Base-by-base conservation (phyloP, 2,113 vertebrate species). In the Myiagra hebetior region DNA sequence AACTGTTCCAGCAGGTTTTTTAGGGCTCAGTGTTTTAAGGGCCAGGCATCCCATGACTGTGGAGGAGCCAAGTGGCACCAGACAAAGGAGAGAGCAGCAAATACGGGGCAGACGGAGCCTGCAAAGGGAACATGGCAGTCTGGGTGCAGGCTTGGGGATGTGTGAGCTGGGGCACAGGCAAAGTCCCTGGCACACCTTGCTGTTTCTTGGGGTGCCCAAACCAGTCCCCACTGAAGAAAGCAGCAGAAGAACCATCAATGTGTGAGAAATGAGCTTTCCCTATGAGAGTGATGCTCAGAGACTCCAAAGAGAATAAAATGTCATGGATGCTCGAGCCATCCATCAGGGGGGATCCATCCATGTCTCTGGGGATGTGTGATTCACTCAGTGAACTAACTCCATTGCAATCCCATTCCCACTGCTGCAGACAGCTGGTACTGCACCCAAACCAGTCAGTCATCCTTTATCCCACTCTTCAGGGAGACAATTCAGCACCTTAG, bases 51-150 rank as follows among this genome's bases (percentile, higher is more conserved):
- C 26, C 37, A 15, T 10, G 8, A 20, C 13, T 31, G 13, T 35
- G 62, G 44, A 63, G 73, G 19, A 28, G 12, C 5, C 42, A 49
- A 65, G 22, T 2, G 57, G 56, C 8, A 13, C 30, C 26, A 52
- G 49, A 35, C 1, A 4, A 37, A 73, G 68, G 17, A 41, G 35
- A 70, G 50, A 81, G 49, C 21, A 49, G 55, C 55, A 67, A 33
- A 49, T 15, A 31, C 0, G 10, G 22, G 37, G 16, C 46, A 74
- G 65, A 65, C 0, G 0, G 20, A 35, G 1, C 0, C 22, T 50
- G 21, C 4, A 2, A 15, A 33, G 56, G 18, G 8, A 85, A 50
- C 22, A 24, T 0, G 0, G 50, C 1, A 3, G 4, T 27, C 28
- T 72, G 22, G 20, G 44, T 28, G 28, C 6, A n/a, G 80, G 28